Base-by-base conservation (phyloP, 2,113 vertebrate genomes). In the Eleginops maclovinus region DNA sequence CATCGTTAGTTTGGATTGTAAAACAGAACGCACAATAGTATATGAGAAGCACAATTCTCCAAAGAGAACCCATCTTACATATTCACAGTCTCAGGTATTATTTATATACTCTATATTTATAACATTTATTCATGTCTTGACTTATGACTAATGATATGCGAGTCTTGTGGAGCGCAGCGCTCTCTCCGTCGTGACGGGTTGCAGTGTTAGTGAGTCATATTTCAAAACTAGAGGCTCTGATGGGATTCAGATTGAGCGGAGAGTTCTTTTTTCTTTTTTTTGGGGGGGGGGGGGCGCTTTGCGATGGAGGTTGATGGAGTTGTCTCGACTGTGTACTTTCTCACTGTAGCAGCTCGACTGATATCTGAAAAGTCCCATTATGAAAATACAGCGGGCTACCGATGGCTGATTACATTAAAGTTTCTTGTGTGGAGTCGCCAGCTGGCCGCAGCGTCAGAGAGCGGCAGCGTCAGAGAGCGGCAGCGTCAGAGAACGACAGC, bases 11-110 rank as follows among this genome's bases (percentile, higher is more conserved):
- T 89, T 82, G 86, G 87, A 87, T 86, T 90, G 85, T 91, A 90
- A 83, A 92, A 91, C 88, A 84, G 84, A 89, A 92, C 19, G 84
- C 89, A 93, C 91, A 90, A 91, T 65, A 93, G 83, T 92, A 90
- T 79, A 91, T 82, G 89, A 92, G 92, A 90, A 83, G 81, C 87
- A 93, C 86, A 84, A 87, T 87, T 87, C 92, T 90, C 83, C 79
- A 73, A 83, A 56, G 81, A 93, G 85, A 92, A 89, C 79, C 88
- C 86, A 92, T 88, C 86, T 71, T 91, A 92, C 76, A 92, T 92
- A 90, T 94, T 94, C 93, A 95, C 94, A 94, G 95, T 94, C 93
- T 94, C 91, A 88, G 91, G 90, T 93, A 87, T 93, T 92, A 91
- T 91, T 92, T 92, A 89, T 90, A 92, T 93, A 91, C 75, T 91